Percentiles rank a stretch among this genome's conserved stretches.
Evolutionary conservation across 2,113 vertebrate genomes (phyloP).

Genomic region (Ameiurus melas): DNA sequence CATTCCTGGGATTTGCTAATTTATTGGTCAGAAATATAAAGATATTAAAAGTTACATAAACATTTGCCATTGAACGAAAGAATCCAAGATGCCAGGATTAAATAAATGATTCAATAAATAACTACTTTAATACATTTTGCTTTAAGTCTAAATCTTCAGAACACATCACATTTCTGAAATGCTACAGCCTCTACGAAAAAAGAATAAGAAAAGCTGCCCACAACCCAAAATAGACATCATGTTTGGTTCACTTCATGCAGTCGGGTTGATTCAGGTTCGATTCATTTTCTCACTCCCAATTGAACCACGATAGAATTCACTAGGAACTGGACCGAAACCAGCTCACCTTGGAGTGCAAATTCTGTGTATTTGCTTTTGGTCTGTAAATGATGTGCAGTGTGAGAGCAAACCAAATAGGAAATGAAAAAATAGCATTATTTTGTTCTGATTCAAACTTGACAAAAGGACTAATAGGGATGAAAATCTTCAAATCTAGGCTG

Average conservation of each 20-base stretch:
- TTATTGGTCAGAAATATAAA: background rate
- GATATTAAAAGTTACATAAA: background rate
- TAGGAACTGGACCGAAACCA: background rate
- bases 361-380: background rate
- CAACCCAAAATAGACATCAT: conserved; percentile 1
- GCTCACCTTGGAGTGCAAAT: background rate
- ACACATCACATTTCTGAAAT: background rate
- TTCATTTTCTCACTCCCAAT: background rate
- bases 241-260: background rate
- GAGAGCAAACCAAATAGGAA: background rate
- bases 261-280: background rate
- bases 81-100: background rate
- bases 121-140: background rate
- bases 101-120: background rate
- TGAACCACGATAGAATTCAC: background rate
- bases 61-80: background rate
- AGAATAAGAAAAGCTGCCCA: background rate
- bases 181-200: background rate
- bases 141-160: background rate
- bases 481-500: conserved; percentile 5
- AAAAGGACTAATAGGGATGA: background rate
- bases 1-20: background rate
- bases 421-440: background rate
- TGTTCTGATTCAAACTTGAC: background rate
- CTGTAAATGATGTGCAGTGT: background rate